Conservation (phyloP, 2,113 vertebrate species). For the Myiozetetes cayanensis region DNA sequence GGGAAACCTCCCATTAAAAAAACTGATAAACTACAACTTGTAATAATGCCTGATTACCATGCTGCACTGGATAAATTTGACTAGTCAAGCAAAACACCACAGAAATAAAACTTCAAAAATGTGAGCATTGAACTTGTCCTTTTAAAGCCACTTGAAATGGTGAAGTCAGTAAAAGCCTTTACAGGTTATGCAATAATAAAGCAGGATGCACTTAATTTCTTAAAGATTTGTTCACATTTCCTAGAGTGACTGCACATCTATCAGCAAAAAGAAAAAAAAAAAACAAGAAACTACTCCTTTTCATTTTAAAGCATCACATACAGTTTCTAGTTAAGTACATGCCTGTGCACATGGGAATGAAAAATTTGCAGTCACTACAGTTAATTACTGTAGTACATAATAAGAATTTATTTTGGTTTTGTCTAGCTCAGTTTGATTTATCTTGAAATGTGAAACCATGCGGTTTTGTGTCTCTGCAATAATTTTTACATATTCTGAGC, state of each 20-base stretch:
- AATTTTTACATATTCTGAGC: background rate
- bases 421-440: background rate
- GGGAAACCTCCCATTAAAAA: conserved; percentile 83
- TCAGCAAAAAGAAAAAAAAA: background rate
- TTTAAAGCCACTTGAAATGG: background rate
- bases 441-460: background rate
- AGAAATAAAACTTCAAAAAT: background rate
- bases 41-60: conserved; percentile 77
- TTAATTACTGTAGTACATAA: background rate
- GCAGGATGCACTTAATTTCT: background rate
- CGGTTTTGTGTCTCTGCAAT: background rate
- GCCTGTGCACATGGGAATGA: background rate
- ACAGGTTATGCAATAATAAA: background rate
- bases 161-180: background rate
- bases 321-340: background rate
- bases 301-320: background rate
- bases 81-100: conserved; percentile 61
- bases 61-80: conserved; percentile 80
- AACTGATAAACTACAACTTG: conserved; percentile 79
- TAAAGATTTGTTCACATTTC: background rate
- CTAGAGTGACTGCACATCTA: background rate
- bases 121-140: background rate
- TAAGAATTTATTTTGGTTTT: background rate
- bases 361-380: background rate
- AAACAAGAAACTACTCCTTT: background rate